Percentiles rank a stretch among this genome's conserved stretches.
Evolutionary conservation across 2,113 vertebrate genomes (phyloP).

Genomic region (Serilophus lunatus): DNA sequence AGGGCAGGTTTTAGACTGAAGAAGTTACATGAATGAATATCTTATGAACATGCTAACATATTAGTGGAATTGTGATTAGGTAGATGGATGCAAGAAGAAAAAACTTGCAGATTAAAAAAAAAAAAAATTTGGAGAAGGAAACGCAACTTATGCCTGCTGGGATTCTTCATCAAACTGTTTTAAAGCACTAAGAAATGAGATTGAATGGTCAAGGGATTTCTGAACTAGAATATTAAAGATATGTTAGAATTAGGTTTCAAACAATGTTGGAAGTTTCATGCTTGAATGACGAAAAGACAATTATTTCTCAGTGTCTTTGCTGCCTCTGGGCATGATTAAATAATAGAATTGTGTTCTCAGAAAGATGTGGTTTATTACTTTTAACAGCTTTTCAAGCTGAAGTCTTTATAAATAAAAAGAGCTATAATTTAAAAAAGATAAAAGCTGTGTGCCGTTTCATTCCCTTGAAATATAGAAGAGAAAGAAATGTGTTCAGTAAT

Average conservation of each 20-base stretch:
- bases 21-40: not conserved
- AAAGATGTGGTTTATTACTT: conserved; percentile 63
- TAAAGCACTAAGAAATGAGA: conserved; percentile 38
- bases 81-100: not conserved
- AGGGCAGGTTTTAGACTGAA: not conserved
- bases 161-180: conserved; percentile 47
- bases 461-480: not conserved
- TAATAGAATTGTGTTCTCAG: conserved; percentile 55
- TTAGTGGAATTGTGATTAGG: not conserved
- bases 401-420: conserved; percentile 48
- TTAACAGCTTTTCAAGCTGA: conserved; percentile 61
- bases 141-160: conserved; percentile 32
- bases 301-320: conserved; percentile 55
- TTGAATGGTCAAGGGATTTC: conserved; percentile 56
- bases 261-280: conserved; percentile 51
- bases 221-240: conserved; percentile 44
- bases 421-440: conserved; percentile 40
- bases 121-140: conserved; percentile 3
- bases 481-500: not conserved
- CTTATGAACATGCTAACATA: not conserved
- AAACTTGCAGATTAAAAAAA: not conserved
- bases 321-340: conserved; percentile 67
- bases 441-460: not conserved
- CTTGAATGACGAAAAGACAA: conserved; percentile 61
- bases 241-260: conserved; percentile 64